Percentiles rank a stretch among this genome's conserved stretches.
phyloP scores from a whole-genome alignment of 2,113 vertebrate genomes.

The Picathartes gymnocephalus region DNA sequence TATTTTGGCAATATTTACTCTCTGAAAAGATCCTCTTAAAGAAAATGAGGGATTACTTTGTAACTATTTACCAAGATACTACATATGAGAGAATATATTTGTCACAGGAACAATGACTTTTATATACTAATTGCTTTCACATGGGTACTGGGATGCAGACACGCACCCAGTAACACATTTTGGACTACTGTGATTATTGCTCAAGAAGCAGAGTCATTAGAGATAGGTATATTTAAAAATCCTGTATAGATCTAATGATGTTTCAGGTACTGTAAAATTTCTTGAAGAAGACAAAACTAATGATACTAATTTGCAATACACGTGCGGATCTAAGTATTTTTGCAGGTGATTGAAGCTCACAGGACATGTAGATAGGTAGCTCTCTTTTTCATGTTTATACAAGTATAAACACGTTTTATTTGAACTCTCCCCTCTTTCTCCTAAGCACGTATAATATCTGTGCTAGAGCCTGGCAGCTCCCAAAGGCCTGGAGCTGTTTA shows the following conservation, averaged over 20 bases:
- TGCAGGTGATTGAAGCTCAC: not conserved
- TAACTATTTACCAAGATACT: not conserved
- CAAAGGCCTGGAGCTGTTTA: not conserved
- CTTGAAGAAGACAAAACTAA: not conserved
- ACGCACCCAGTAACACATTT: not conserved
- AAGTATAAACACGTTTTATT: not conserved
- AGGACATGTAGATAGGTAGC: not conserved
- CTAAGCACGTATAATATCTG: accelerated
- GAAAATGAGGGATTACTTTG: not conserved
- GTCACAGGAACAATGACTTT: not conserved
- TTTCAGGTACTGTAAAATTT: not conserved
- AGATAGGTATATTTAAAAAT: not conserved
- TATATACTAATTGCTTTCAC: not conserved
- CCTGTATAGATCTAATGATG: not conserved
- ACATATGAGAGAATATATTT: not conserved
- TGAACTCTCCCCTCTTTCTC: not conserved
- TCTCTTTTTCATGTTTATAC: not conserved
- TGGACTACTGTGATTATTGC: not conserved
- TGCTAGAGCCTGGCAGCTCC: not conserved
- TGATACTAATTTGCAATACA: not conserved
- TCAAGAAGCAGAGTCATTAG: not conserved
- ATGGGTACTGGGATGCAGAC: not conserved
- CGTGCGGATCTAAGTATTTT: not conserved
- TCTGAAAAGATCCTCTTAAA: not conserved
- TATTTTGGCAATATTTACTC: not conserved